phyloP scores from a whole-genome alignment of 2,797 vertebrate genomes.

The Crocodylus rhombifer region DNA sequence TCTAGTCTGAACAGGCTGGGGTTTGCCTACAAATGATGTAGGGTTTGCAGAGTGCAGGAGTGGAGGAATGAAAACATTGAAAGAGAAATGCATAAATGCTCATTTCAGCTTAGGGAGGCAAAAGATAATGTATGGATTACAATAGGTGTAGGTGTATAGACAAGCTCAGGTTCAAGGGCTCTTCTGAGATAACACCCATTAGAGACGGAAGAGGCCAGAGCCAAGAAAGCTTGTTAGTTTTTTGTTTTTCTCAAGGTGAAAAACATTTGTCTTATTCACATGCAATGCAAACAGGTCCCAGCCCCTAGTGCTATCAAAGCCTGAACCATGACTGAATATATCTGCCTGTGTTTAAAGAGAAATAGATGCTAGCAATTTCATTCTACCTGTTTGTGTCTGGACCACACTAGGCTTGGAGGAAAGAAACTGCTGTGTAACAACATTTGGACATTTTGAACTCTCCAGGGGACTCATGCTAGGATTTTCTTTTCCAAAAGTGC shows the following conservation, averaged over 20 bases:
- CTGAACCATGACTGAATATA: not conserved
- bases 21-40: not conserved
- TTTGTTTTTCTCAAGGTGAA: not conserved
- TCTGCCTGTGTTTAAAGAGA: not conserved
- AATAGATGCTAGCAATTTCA: not conserved
- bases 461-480: not conserved
- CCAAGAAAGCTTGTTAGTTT: not conserved
- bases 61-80: not conserved
- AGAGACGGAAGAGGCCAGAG: not conserved
- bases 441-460: not conserved
- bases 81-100: not conserved
- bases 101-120: not conserved
- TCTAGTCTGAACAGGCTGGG: not conserved
- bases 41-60: not conserved
- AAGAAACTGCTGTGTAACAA: not conserved
- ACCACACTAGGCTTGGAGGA: not conserved
- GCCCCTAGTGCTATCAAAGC: not conserved
- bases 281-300: not conserved
- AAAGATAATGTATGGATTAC: not conserved
- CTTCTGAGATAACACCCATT: not conserved
- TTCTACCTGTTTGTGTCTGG: not conserved
- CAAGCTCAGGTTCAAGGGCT: not conserved
- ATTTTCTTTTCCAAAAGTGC: not conserved
- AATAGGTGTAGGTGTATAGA: not conserved
- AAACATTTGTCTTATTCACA: too few species aligned